A percentile compares a stretch with the other conserved stretches of the same genome.
These are phyloP conservation scores for Chionoecetes opilio DNA, from an alignment of 1,140 invertebrate species.

Conservation along the genomic window DNA sequence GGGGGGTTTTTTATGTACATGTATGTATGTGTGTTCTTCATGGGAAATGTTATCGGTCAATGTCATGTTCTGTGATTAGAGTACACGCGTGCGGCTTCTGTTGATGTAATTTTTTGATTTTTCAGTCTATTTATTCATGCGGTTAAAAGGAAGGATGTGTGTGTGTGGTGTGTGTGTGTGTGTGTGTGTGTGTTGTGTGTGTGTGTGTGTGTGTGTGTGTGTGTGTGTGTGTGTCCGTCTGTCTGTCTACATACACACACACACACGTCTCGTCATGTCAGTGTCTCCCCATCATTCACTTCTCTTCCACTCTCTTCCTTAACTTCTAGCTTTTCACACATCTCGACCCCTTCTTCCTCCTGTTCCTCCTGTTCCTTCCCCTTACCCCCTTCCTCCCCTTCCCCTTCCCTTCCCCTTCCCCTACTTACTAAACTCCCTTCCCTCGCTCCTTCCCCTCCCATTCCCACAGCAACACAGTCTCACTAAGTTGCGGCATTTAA, in stretches of 20 bases:
- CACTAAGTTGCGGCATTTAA: neutral
- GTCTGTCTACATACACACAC: neutral
- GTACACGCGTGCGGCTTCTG: too few relatives aligned
- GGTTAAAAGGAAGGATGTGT: neutral
- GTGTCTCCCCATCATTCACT: neutral
- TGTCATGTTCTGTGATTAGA: too few relatives aligned
- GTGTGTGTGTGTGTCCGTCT: neutral
- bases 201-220: slow-evolving; percentile 11
- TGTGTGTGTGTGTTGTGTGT: neutral
- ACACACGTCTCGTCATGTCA: neutral
- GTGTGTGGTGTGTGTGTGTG: neutral
- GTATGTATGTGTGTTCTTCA: neutral
- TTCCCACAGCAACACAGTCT: neutral
- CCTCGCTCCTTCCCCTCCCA: neutral
- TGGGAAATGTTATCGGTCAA: neutral
- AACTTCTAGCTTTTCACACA: slow-evolving; percentile 7
- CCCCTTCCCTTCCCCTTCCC: too few relatives aligned
- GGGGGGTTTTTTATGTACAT: too few relatives aligned
- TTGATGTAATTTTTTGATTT: too few relatives aligned
- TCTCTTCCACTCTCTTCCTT: neutral
- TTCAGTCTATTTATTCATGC: too few relatives aligned
- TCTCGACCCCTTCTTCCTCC: neutral
- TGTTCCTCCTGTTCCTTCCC: neutral
- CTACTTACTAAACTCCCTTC: too few relatives aligned
- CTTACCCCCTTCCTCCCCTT: neutral